Base-by-base conservation (phyloP, 2,113 vertebrate species). In the Callorhinus ursinus region DNA sequence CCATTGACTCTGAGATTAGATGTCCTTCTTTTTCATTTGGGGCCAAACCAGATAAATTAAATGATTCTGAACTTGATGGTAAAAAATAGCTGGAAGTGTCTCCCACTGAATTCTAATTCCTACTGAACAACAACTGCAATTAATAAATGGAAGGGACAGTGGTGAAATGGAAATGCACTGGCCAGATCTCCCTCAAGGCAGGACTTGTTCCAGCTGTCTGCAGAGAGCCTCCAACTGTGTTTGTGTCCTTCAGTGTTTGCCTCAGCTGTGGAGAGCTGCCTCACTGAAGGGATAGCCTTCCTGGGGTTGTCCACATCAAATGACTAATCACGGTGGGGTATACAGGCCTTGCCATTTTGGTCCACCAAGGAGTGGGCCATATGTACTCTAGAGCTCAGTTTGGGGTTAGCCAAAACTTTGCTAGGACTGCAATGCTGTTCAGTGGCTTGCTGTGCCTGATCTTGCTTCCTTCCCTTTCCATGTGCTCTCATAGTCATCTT, bases 61-160 rank as follows among this genome's bases (percentile, higher is more conserved):
- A 57, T 63, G n/a, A 76, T 90, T 80, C 18, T 72, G 9, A 55
- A 90, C 7, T 92, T 90, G 67, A 96, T 93, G 21, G 53, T 97
- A 67, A 96, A 96, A 95, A 83, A 46, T 51, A 80, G 42, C 21
- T 28, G 57, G 57, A 84, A 24, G 7, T 46, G 4, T 80, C 9
- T 80, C 10, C 33, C 36, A 31, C 14, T 91, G 26, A 89, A 74
- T 89, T 77, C 2, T 79, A 67, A 72, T 90, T 88, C n/a, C 36
- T 69, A 12, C 19, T n/a, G 26, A 88, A 95, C 19, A 72, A 55
- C 19, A 72, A 49, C 21, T 81, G 2, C 46, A 61, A 46, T 76
- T 51, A 93, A 19, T 57, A 82, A 18, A 11, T 55, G 7, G 42
- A 65, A 82, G n/a, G 14, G 24, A 49, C 19, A 39, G 1, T 24